Conservation (phyloP, 1,140 invertebrate species). For the Battus philenor region DNA sequence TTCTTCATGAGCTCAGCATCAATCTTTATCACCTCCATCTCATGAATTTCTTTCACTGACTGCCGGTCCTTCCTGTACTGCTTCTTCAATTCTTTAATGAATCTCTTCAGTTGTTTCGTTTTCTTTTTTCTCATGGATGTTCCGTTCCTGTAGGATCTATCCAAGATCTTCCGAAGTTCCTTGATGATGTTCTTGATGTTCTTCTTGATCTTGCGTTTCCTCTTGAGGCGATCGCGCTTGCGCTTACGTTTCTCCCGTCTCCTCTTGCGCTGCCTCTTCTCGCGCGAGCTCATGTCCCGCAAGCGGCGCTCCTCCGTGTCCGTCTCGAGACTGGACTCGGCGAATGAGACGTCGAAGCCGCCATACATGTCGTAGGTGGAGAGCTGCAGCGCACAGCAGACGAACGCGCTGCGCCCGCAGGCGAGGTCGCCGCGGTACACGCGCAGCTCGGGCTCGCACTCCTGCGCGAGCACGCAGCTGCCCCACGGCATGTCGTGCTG, state of each 20-base stretch:
- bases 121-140: slow-evolving; percentile 43
- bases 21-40: slow-evolving; percentile 39
- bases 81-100: slow-evolving; percentile 48
- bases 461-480: slow-evolving; percentile 48
- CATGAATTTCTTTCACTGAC: slow-evolving; percentile 45
- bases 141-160: slow-evolving; percentile 43
- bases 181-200: slow-evolving; percentile 46
- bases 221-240: slow-evolving; percentile 12
- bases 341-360: slow-evolving; percentile 54
- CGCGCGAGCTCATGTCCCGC: slow-evolving; percentile 29
- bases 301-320: slow-evolving; percentile 42
- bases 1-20: slow-evolving; percentile 36
- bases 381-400: slow-evolving; percentile 49
- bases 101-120: slow-evolving; percentile 53
- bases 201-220: slow-evolving; percentile 48
- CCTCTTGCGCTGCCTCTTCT: slow-evolving; percentile 25
- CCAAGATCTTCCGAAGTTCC: slow-evolving; percentile 51
- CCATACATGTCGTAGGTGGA: slow-evolving; percentile 53
- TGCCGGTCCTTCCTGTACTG: slow-evolving; percentile 49
- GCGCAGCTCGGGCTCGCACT: slow-evolving; percentile 57
- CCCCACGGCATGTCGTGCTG: slow-evolving; percentile 60
- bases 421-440: slow-evolving; percentile 56
- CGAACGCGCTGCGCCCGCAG: slow-evolving; percentile 51
- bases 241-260: slow-evolving; percentile 30
- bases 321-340: slow-evolving; percentile 35